Evolutionary conservation across 2,113 vertebrate genomes (phyloP).

Genomic region (Cinclus cinclus): DNA sequence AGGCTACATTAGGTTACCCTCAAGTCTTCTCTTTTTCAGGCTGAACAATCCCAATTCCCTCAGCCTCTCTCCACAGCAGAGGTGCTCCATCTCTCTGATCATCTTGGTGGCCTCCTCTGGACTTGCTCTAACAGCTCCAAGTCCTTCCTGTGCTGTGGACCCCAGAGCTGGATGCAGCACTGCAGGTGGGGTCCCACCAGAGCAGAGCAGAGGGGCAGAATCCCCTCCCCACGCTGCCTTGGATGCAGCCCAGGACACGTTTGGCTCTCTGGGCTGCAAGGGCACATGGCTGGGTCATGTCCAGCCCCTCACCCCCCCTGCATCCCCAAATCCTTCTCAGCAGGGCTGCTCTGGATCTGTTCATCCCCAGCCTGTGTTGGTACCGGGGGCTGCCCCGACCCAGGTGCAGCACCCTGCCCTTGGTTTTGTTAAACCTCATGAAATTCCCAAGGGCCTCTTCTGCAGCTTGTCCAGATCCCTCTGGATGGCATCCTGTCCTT

Average conservation of each 20-base stretch:
- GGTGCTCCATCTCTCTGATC: neutral
- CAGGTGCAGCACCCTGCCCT: neutral
- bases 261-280: neutral
- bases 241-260: neutral
- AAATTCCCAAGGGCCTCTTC: neutral
- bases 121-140: accelerated
- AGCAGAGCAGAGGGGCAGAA: neutral
- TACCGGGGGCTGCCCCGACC: accelerated
- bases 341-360: neutral
- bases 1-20: too few species aligned
- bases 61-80: neutral
- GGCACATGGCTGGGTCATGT: neutral
- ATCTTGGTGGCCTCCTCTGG: neutral
- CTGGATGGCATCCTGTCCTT: neutral
- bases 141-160: neutral
- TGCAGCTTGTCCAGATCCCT: neutral
- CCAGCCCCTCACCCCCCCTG: neutral
- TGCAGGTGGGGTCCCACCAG: neutral
- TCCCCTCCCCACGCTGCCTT: neutral
- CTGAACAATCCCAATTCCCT: too few species aligned
- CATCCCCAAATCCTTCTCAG: neutral
- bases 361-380: neutral
- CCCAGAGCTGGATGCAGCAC: neutral
- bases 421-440: neutral
- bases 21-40: too few species aligned